A percentile compares a stretch with the other conserved stretches of the same genome.
phyloP scores from a whole-genome alignment of 2,113 vertebrate genomes.

The Zapornia atra region DNA sequence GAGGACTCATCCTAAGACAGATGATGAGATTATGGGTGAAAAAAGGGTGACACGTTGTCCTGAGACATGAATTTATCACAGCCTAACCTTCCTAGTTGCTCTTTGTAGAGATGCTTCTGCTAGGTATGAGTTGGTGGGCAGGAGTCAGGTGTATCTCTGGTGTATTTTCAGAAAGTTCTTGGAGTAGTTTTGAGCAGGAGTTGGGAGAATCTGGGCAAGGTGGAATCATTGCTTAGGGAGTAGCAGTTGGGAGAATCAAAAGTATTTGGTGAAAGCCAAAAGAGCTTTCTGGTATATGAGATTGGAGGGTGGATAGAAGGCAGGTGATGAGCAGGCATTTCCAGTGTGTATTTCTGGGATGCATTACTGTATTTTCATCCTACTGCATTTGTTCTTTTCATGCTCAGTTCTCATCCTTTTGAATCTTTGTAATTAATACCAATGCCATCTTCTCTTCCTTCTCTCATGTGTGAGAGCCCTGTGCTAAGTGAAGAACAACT shows the following conservation, averaged over 20 bases:
- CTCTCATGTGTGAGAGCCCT: rapidly evolving
- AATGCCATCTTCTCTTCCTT: neutral
- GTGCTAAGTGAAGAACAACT: neutral
- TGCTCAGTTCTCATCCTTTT: neutral
- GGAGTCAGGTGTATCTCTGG: neutral
- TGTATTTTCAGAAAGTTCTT: neutral
- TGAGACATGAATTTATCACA: neutral
- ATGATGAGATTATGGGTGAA: rapidly evolving
- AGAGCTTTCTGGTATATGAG: neutral
- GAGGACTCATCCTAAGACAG: neutral
- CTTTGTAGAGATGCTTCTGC: neutral
- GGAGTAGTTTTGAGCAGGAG: neutral
- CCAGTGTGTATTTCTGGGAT: neutral
- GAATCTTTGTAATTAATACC: neutral
- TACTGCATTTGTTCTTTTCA: neutral
- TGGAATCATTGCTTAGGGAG: too few species aligned
- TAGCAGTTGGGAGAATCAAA: neutral
- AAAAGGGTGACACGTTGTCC: neutral
- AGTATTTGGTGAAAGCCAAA: neutral
- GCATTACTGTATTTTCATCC: neutral
- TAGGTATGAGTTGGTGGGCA: neutral
- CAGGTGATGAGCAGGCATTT: neutral
- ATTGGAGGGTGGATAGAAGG: too few species aligned
- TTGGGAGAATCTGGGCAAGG: too few species aligned
- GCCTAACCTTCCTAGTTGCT: neutral